Base-by-base conservation (phyloP, 2,888 invertebrate genomes). In the Sminthurides aquaticus region DNA sequence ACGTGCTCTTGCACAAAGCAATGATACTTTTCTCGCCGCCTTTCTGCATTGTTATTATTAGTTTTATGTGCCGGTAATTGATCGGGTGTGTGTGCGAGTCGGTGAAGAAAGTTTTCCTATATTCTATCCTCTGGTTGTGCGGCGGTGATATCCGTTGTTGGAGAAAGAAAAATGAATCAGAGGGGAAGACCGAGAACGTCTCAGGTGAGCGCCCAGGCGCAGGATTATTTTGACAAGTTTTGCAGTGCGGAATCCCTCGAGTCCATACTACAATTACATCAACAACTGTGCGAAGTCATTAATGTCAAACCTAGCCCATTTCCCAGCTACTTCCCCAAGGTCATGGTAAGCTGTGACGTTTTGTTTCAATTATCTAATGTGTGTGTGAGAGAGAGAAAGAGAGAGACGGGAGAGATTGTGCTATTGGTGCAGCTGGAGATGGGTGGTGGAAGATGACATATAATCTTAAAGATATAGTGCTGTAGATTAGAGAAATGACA, bases 191-290 rank as follows among this genome's bases (percentile, higher is more conserved):
- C 58, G 27, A 57, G 52, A 58, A 22, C 52, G 2, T 57, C 52
- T 3, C 63, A 63, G 52, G 28, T 25, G n/a, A 28, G 75, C 66
- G 78, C 78, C 22, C 82, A 87, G 77, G 92, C 91, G 49, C 87
- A 86, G 70, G 91, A 92, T 77, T 85, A 89, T 77, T 97, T 97
- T 81, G 93, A 97, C 79, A 87, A 89, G 78, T 94, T 96, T 81
- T 89, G 92, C 79, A 86, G 87, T 70, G 94, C 96, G 22, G 86
- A 88, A 75, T 95, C 94, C 63, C 87, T 95, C 81, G 91, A 93
- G 77, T 87, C 89, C 76, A 90, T 95, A 75, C 84, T 96, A 64
- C 87, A 88, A 25, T 56, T 66, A 56, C 81, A 81, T 76, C 83
- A 92, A 62, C 88, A 90, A 77, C 87, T 97, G 76, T 94, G 94